phyloP scores from a whole-genome alignment of 2,888 invertebrate species.

The Philereme vetulata region DNA sequence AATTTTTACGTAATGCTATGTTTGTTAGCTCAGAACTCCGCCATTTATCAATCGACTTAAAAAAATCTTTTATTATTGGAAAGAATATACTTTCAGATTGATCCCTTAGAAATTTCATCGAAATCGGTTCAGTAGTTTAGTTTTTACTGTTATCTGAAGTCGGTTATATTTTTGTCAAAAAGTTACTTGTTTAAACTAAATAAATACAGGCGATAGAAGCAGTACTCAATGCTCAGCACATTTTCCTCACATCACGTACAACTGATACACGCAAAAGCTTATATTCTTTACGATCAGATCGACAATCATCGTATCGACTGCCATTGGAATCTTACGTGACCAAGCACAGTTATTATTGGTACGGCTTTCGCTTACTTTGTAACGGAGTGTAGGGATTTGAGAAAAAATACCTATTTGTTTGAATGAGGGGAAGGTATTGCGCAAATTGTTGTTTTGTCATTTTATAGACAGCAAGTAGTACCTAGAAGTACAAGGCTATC shows the following conservation, averaged over 20 bases:
- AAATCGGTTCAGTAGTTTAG: too few relatives aligned
- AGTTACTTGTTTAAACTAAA: too few relatives aligned
- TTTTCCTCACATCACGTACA: slow-evolving; percentile 47
- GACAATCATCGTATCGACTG: slow-evolving; percentile 35
- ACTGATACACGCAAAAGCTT: slow-evolving; percentile 59
- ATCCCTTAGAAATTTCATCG: too few relatives aligned
- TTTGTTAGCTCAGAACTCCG: too few relatives aligned
- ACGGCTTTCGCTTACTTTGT: slow-evolving; percentile 19
- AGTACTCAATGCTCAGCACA: not conserved
- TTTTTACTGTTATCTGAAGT: too few relatives aligned
- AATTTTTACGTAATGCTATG: too few relatives aligned
- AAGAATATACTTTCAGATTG: too few relatives aligned
- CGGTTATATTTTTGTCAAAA: too few relatives aligned
- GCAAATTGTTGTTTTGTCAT: not conserved
- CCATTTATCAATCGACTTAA: too few relatives aligned
- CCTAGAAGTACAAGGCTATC: too few relatives aligned
- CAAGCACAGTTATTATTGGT: slow-evolving; percentile 21
- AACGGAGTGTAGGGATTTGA: not conserved
- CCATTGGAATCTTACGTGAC: slow-evolving; percentile 32
- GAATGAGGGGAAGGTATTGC: not conserved
- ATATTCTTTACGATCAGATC: slow-evolving; percentile 55
- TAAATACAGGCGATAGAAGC: not conserved
- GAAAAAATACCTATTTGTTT: slow-evolving; percentile 8
- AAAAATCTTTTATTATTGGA: too few relatives aligned
- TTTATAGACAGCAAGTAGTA: too few relatives aligned